phyloP scores from a whole-genome alignment of 2,797 vertebrate genomes.

The Fratercula arctica region DNA sequence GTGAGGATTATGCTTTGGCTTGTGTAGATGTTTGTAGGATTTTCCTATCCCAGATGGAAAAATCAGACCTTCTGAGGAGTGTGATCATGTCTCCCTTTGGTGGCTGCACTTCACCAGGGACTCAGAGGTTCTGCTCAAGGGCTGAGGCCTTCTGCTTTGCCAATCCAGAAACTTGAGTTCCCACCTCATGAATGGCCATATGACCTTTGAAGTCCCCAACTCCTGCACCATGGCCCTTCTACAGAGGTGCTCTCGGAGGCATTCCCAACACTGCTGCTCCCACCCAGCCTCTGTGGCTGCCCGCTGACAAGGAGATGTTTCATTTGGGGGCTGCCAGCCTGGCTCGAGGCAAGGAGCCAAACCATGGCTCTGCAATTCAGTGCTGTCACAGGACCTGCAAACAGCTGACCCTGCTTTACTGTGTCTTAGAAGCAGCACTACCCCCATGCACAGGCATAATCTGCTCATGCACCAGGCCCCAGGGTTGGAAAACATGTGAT shows the following conservation, averaged over 20 bases:
- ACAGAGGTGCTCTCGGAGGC: background rate
- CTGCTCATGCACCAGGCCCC: background rate
- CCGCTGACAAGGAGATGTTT: background rate
- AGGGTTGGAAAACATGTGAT: background rate
- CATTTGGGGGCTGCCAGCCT: background rate
- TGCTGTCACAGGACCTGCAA: background rate
- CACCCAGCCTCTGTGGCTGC: background rate
- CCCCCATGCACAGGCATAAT: background rate
- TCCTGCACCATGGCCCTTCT: background rate
- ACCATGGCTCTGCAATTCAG: background rate
- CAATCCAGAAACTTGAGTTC: background rate
- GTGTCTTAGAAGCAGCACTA: background rate
- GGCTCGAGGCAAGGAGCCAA: background rate
- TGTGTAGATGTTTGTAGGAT: background rate
- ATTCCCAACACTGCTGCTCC: background rate
- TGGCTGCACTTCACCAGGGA: background rate
- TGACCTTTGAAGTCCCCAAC: background rate
- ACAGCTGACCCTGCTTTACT: background rate
- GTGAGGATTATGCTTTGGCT: background rate
- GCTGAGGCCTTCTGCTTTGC: background rate
- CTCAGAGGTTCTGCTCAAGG: background rate
- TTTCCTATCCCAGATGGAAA: conserved; percentile 15
- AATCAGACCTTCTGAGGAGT: background rate
- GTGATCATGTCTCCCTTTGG: background rate
- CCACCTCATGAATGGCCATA: background rate